Evolutionary conservation across 1,140 invertebrate species (phyloP).

Genomic region (Polypedilum vanderplanki): DNA sequence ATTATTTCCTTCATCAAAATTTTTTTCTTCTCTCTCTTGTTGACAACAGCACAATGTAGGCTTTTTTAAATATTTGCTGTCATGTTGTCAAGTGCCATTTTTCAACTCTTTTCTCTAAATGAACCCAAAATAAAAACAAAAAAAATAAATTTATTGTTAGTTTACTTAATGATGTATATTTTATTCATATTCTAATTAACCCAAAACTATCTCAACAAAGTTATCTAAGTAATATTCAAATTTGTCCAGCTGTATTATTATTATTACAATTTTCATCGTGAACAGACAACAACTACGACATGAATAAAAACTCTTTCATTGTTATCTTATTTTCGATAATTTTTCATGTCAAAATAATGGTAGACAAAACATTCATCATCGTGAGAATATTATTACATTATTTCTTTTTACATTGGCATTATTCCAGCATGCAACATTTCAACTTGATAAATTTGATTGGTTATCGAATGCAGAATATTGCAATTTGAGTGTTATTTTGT

Average conservation of each 20-base stretch:
- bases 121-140: no score
- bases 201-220: background rate
- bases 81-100: background rate
- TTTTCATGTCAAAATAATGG: no score
- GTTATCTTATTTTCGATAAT: no score
- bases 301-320: no score
- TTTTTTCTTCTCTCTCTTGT: no score
- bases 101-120: background rate
- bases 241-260: conserved; percentile 17
- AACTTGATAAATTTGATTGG: background rate
- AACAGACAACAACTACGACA: no score
- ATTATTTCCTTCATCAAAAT: no score
- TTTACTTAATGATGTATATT: background rate
- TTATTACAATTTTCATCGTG: background rate
- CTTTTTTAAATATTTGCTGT: background rate
- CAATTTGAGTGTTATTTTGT: background rate
- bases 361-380: no score
- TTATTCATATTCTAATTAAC: conserved; percentile 14
- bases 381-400: no score
- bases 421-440: background rate
- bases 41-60: no score
- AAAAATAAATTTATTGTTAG: no score
- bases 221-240: background rate
- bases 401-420: background rate
- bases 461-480: background rate